Conservation (phyloP, 2,113 vertebrate species). For the zebrafish (Danio rerio) region GRCz12tu NC_133177.1:46884501-46885000, state of each 20-base stretch:
- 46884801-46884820: neutral
- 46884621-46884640: constrained; percentile 78
- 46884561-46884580: neutral
- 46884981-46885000: no score
- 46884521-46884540: constrained; percentile 97
- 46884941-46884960: no score
- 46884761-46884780: neutral
- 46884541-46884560: constrained; percentile 75
- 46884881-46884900: no score
- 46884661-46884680: constrained; percentile 97
- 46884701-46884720: constrained; percentile 48
- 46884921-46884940: no score
- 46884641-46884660: constrained; percentile 97
- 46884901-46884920: no score
- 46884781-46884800: neutral
- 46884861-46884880: no score
- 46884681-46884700: constrained; percentile 95
- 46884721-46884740: neutral
- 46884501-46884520: constrained; percentile 98
- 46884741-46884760: neutral
- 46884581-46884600: neutral
- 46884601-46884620: neutral
- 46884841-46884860: no score
- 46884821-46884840: no score
- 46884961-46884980: no score